These are phyloP conservation scores for Rhagologus leucostigma DNA, from an alignment of 2,113 vertebrate genomes.

Conservation along the genomic window DNA sequence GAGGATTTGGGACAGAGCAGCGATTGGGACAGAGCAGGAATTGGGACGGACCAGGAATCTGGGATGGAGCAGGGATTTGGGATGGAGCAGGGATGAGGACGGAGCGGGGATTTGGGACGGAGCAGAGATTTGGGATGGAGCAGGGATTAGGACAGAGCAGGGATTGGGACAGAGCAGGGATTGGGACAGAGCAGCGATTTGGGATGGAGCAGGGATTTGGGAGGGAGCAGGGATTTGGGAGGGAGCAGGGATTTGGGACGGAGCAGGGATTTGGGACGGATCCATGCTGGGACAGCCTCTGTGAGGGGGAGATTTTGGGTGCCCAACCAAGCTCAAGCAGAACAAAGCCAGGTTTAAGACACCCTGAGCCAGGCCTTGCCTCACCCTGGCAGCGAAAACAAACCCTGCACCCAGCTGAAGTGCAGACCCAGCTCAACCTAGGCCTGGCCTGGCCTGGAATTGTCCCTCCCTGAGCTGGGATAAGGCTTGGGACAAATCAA, in stretches of 20 bases:
- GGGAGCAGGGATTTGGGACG: too few species aligned
- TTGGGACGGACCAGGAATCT: background rate
- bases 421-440: background rate
- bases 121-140: too few species aligned
- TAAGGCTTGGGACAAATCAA: background rate
- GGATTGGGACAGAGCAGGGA: too few species aligned
- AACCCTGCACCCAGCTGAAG: background rate
- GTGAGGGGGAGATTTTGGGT: background rate
- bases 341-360: background rate
- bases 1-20: too few species aligned
- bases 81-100: background rate
- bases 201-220: too few species aligned
- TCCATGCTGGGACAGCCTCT: background rate
- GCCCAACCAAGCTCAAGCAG: background rate
- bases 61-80: too few species aligned
- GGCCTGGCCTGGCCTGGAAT: background rate
- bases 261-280: background rate
- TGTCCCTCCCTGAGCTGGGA: background rate
- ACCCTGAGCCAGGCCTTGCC: background rate
- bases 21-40: background rate
- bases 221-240: too few species aligned
- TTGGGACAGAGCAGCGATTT: too few species aligned
- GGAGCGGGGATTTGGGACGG: too few species aligned
- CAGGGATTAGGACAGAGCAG: too few species aligned
- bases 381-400: background rate